phyloP scores from a whole-genome alignment of 2,113 vertebrate genomes.

The Bagarius yarrelli region DNA sequence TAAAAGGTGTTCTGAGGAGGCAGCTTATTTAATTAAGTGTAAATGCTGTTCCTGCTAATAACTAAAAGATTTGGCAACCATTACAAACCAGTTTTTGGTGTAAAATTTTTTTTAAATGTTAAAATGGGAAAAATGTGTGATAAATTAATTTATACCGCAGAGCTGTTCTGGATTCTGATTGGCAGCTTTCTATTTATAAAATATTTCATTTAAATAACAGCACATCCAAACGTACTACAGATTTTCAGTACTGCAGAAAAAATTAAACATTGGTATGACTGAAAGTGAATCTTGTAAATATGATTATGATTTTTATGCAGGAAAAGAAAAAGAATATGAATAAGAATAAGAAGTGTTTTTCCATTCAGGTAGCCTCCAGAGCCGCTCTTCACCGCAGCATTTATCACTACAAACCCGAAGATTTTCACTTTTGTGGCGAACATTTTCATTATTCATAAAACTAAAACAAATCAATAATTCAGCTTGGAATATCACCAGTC shows the following conservation, averaged over 20 bases:
- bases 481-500: neutral
- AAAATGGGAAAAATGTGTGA: no score
- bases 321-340: neutral
- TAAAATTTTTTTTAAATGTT: no score
- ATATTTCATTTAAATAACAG: no score
- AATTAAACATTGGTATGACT: no score
- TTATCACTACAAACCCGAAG: neutral
- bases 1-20: neutral
- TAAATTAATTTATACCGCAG: no score
- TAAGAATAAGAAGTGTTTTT: neutral
- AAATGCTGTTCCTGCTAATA: neutral
- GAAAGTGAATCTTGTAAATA: neutral
- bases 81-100: neutral
- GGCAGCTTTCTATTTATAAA: no score
- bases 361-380: neutral
- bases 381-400: neutral
- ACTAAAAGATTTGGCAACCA: neutral
- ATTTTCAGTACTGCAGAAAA: no score
- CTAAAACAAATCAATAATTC: neutral
- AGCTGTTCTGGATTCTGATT: no score
- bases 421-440: neutral
- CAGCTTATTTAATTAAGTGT: conserved; percentile 4
- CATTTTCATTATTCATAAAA: neutral
- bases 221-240: no score
- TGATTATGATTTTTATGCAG: neutral